Evolutionary conservation across 2,113 vertebrate species (phyloP).

Genomic region (Dicrurus megarhynchus): DNA sequence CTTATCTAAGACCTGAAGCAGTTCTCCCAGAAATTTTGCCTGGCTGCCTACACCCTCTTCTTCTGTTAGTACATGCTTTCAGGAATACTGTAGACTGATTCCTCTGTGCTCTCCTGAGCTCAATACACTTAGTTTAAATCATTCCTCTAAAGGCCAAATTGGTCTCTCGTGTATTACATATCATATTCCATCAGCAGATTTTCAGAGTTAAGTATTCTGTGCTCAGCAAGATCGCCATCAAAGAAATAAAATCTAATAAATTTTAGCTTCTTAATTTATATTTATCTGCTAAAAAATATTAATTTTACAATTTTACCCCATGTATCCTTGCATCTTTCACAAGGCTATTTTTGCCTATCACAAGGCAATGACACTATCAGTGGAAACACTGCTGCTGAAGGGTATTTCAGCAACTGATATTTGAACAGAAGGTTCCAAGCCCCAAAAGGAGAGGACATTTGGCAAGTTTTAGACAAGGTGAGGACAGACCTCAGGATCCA

Average conservation of each 20-base stretch:
- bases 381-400: not conserved
- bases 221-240: not conserved
- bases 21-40: not conserved
- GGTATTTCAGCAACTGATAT: not conserved
- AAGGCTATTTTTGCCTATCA: not conserved
- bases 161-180: not conserved
- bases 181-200: not conserved
- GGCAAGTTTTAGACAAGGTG: not conserved
- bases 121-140: not conserved
- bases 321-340: not conserved
- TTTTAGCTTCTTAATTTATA: not conserved
- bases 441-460: not conserved
- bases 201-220: not conserved
- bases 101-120: not conserved
- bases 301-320: not conserved
- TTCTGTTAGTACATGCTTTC: not conserved
- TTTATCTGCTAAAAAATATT: not conserved
- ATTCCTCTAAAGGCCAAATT: not conserved
- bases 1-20: not conserved
- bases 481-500: not conserved
- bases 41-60: not conserved
- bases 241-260: not conserved
- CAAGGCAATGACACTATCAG: not conserved
- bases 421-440: not conserved
- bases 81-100: not conserved